phyloP scores from a whole-genome alignment of 35 echinoderm and acorn worm species.

The Apostichopus californicus region DNA sequence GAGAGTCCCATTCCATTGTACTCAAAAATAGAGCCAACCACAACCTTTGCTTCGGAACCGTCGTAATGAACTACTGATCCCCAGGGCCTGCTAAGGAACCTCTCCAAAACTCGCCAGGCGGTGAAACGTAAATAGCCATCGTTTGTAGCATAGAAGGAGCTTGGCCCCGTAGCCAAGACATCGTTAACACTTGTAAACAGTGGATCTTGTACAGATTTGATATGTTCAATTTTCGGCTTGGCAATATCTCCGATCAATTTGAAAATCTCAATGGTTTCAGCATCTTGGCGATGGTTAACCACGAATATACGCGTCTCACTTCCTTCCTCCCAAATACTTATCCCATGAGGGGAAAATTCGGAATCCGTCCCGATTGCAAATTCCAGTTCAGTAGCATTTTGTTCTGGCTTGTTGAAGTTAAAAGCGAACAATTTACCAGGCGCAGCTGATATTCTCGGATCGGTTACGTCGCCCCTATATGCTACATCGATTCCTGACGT shows the following conservation, averaged over 20 bases:
- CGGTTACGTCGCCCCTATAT: constrained; percentile 15
- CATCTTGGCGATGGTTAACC: constrained; percentile 35
- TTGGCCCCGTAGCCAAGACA: constrained; percentile 26
- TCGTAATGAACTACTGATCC: constrained; percentile 42
- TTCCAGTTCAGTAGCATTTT: constrained; percentile 28
- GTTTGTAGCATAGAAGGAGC: constrained; percentile 50
- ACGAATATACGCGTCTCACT: constrained; percentile 23
- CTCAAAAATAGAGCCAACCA: background rate
- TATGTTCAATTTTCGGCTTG: constrained; percentile 7
- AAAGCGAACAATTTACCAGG: constrained; percentile 11
- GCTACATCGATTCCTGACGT: constrained; percentile 14
- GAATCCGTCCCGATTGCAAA: background rate
- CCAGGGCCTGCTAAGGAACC: constrained; percentile 10
- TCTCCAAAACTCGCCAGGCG: background rate
- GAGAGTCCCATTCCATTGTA: constrained; percentile 35
- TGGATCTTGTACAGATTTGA: background rate
- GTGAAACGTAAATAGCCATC: background rate
- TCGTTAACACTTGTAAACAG: constrained; percentile 38
- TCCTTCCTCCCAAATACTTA: constrained; percentile 24
- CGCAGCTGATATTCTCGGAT: constrained; percentile 36
- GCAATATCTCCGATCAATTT: background rate
- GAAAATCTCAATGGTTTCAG: constrained; percentile 48
- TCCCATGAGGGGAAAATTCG: constrained; percentile 30
- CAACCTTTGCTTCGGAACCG: background rate
- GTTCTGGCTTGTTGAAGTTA: constrained; percentile 25